Base-by-base conservation (phyloP, 2,888 invertebrate genomes). In the Drosophila crucigera region DNA sequence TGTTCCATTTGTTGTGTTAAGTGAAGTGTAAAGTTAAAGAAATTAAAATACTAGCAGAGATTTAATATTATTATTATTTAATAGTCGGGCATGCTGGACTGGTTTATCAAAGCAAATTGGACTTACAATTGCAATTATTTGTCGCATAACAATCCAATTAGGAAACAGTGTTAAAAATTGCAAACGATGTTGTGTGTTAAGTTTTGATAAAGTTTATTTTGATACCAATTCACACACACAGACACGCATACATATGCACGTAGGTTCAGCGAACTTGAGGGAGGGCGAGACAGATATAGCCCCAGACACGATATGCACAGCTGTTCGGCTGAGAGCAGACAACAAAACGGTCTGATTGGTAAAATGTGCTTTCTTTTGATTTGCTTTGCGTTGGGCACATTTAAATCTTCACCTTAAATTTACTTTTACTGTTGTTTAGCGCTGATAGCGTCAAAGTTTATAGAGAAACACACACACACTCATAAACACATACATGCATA, bases 231-330 rank as follows among this genome's bases (percentile, higher is more conserved):
- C n/a, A 61, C 6, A 53, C 41, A 62, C 31, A 71, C n/a, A 25
- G 30, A 7, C 43, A 37, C 6, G 5, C 31, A 28, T 31, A 54
- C 28, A 28, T 53, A 43, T 31, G 31, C 41, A 33, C 52, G 49
- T 49, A 66, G 56, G 82, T 82, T 80, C 80, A 78, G 63, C 80
- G 82, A 78, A 80, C 82, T 74, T 82, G 71, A 39, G 19, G 64
- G 63, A 60, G 54, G 63, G 49, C 35, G 22, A 50, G 60, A 25
- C 47, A 25, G 25, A 16, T 7, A 47, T 47, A 25, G 25, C 25
- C 7, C 25, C 47, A 47, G 47, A 43, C 41, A 63, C 65, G 60
- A 67, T 69, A 75, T 52, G 39, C 41, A 53, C 65, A 68, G 56
- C 69, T 69, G 68, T 65, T 68, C 65, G 61, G 55, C 56, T 58